These are phyloP conservation scores for Leptinotarsa texana DNA, from an alignment of 1,140 invertebrate genomes.

Conservation along the genomic window DNA sequence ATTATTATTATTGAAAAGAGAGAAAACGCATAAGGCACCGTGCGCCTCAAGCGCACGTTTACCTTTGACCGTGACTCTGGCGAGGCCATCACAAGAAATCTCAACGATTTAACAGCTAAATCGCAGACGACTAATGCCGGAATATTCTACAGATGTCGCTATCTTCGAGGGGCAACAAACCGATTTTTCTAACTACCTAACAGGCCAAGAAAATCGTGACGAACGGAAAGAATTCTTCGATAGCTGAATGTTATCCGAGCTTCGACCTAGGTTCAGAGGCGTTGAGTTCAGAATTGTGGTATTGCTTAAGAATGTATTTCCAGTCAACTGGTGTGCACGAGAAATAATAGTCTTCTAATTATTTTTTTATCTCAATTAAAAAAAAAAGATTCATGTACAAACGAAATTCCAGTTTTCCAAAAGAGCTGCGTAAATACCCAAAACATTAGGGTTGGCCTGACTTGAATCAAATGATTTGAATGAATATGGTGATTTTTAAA, in stretches of 20 bases:
- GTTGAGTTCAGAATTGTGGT: not conserved
- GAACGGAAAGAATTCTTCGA: not conserved
- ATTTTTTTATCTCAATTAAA: too few species aligned
- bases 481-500: too few species aligned
- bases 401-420: too few species aligned
- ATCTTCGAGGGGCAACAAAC: not conserved
- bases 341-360: too few species aligned
- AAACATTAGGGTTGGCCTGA: too few species aligned
- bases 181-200: not conserved
- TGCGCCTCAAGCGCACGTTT: not conserved
- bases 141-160: slow-evolving; percentile 1
- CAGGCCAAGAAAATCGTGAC: not conserved
- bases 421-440: too few species aligned
- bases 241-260: not conserved
- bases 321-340: too few species aligned
- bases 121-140: not conserved
- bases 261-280: not conserved
- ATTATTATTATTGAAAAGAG: too few species aligned
- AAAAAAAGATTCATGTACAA: too few species aligned
- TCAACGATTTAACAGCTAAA: not conserved
- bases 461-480: too few species aligned
- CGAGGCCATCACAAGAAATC: slow-evolving; percentile 2
- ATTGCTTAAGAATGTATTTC: too few species aligned
- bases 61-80: not conserved
- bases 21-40: not conserved